Evolutionary conservation across 2,888 invertebrate species (phyloP).

Genomic region (Sarcophaga rosellei): DNA sequence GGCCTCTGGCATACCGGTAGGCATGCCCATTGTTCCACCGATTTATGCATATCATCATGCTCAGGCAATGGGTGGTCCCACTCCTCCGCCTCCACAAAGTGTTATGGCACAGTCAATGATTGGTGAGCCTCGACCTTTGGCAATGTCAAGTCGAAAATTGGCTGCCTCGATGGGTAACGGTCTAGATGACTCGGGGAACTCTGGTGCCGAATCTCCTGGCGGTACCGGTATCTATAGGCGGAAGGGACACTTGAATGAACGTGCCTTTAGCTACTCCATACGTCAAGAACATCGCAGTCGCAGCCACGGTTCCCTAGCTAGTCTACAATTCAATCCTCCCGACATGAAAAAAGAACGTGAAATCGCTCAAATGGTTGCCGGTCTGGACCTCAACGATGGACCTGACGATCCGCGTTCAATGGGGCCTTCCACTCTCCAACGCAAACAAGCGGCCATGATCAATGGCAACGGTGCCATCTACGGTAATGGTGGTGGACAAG

Average conservation of each 20-base stretch:
- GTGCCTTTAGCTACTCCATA: conserved; percentile 96
- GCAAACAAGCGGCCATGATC: conserved; percentile 74
- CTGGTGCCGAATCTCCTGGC: conserved; percentile 83
- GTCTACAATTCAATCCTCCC: conserved; percentile 93
- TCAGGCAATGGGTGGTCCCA: conserved; percentile 70
- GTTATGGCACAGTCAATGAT: conserved; percentile 84
- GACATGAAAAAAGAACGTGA: conserved; percentile 94
- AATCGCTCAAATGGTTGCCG: conserved; percentile 96
- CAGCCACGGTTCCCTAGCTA: conserved; percentile 95
- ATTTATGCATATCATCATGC: conserved; percentile 81
- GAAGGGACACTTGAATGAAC: conserved; percentile 95
- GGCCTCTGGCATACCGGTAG: conserved; percentile 80
- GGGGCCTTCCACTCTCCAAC: conserved; percentile 82
- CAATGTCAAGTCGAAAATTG: conserved; percentile 83
- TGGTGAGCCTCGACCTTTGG: conserved; percentile 83
- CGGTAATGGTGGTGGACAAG: conserved; percentile 64
- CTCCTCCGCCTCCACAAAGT: conserved; percentile 78
- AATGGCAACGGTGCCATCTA: conserved; percentile 72
- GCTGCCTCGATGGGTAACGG: conserved; percentile 87
- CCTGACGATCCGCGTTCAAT: conserved; percentile 73
- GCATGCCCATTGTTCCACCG: conserved; percentile 83
- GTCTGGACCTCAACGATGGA: conserved; percentile 90
- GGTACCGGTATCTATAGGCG: conserved; percentile 94
- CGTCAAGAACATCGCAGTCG: conserved; percentile 95
- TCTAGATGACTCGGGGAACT: conserved; percentile 83